phyloP scores from a whole-genome alignment of 2,797 vertebrate genomes.

The Lophotriccus pileatus region DNA sequence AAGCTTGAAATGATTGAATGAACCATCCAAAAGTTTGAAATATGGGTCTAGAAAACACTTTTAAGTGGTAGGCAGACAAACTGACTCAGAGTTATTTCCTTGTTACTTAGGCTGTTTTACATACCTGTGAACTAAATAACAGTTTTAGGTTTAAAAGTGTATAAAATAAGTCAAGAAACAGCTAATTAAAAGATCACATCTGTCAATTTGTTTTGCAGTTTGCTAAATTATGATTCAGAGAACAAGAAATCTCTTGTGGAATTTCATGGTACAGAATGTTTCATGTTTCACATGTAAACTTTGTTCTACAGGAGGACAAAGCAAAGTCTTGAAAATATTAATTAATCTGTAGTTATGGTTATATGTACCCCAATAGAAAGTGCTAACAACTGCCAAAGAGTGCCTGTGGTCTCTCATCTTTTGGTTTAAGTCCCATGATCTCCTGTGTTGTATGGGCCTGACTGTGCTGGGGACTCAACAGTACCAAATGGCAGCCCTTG shows the following conservation, averaged over 20 bases:
- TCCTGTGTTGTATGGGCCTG: fast-evolving
- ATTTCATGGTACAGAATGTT: background rate
- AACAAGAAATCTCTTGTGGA: background rate
- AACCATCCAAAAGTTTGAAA: background rate
- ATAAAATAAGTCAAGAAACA: background rate
- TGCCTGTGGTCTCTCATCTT: background rate
- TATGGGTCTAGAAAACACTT: background rate
- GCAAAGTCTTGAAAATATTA: background rate
- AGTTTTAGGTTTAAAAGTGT: background rate
- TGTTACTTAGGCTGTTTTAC: background rate
- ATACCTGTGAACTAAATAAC: background rate
- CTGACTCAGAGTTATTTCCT: background rate
- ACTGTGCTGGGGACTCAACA: fast-evolving
- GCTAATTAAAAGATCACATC: background rate
- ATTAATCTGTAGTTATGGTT: background rate
- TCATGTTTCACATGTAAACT: background rate
- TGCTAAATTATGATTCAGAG: background rate
- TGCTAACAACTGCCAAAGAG: background rate
- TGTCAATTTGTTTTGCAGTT: background rate
- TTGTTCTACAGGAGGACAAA: background rate
- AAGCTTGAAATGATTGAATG: background rate
- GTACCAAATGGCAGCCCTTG: background rate
- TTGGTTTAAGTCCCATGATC: background rate
- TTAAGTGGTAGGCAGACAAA: background rate
- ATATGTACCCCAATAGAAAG: background rate